These are phyloP conservation scores for Leptatherina wallacei DNA, from an alignment of 2,797 vertebrate genomes.

Conservation along the genomic window DNA sequence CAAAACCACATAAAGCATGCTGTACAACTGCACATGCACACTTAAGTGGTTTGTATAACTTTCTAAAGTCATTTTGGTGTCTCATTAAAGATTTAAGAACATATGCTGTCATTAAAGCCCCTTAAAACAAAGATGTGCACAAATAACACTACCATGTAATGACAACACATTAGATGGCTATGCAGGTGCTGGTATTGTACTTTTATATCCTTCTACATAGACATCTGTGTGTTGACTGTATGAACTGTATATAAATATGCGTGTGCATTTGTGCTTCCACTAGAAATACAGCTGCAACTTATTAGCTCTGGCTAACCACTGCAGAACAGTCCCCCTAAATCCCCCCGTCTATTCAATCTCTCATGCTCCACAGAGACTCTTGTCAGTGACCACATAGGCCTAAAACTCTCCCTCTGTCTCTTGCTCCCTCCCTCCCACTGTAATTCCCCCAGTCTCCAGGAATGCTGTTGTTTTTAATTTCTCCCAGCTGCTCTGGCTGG, in stretches of 20 bases:
- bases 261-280: slow-evolving; percentile 42
- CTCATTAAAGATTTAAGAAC: slow-evolving; percentile 51
- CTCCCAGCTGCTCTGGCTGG: slow-evolving; percentile 89
- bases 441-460: slow-evolving; percentile 89
- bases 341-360: slow-evolving; percentile 68
- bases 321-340: slow-evolving; percentile 71
- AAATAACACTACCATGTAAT: slow-evolving; percentile 46
- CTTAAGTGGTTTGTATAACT: slow-evolving; percentile 48
- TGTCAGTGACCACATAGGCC: slow-evolving; percentile 76
- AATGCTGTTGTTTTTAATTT: slow-evolving; percentile 90
- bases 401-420: slow-evolving; percentile 76
- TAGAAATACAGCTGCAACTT: slow-evolving; percentile 74
- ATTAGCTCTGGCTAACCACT: slow-evolving; percentile 76
- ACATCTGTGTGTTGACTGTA: slow-evolving; percentile 35
- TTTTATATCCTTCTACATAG: slow-evolving; percentile 39
- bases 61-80: slow-evolving; percentile 43
- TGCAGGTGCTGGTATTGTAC: slow-evolving; percentile 35
- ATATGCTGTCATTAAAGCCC: slow-evolving; percentile 48
- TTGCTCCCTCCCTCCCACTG: slow-evolving; percentile 69
- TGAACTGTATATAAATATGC: slow-evolving; percentile 21
- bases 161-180: slow-evolving; percentile 42
- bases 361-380: slow-evolving; percentile 69
- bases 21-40: slow-evolving; percentile 20
- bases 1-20: slow-evolving; percentile 48
- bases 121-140: slow-evolving; percentile 39